phyloP scores from a whole-genome alignment of 1,140 invertebrate genomes.

The Tenebrio molitor region DNA sequence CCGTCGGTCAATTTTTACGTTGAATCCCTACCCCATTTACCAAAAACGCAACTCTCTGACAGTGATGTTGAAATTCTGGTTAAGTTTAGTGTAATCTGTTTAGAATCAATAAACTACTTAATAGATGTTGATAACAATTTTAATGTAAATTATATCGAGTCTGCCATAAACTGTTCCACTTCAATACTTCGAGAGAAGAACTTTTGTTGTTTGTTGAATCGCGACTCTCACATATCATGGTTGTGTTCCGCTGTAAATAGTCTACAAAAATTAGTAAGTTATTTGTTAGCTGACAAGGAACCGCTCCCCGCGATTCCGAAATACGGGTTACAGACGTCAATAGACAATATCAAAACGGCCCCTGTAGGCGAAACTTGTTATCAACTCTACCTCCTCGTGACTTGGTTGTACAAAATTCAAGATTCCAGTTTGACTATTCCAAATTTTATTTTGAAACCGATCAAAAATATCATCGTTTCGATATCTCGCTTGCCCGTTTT shows the following conservation, averaged over 20 bases:
- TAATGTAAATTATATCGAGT: constrained; percentile 55
- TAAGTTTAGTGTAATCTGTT: constrained; percentile 73
- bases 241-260: constrained; percentile 68
- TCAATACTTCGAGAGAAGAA: constrained; percentile 66
- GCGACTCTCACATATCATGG: constrained; percentile 64
- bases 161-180: constrained; percentile 66
- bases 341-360: constrained; percentile 64
- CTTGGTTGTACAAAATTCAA: constrained; percentile 68
- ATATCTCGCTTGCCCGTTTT: constrained; percentile 75
- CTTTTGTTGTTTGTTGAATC: constrained; percentile 64
- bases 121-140: constrained; percentile 53
- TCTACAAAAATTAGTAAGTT: constrained; percentile 62
- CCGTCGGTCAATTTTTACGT: constrained; percentile 70
- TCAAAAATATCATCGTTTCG: constrained; percentile 70
- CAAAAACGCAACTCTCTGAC: constrained; percentile 66
- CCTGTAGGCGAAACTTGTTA: constrained; percentile 67
- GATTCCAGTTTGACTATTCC: constrained; percentile 64
- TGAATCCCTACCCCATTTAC: constrained; percentile 62
- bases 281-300: constrained; percentile 60
- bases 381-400: constrained; percentile 68
- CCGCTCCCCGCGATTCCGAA: constrained; percentile 60
- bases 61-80: constrained; percentile 71
- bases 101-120: constrained; percentile 70
- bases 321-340: constrained; percentile 61
- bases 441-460: constrained; percentile 63